A percentile compares a stretch with the other conserved stretches of the same genome.
Evolutionary conservation across 53 echinoderm and acorn worm species (phyloP).

Genomic region (Holothuria leucospilota): DNA sequence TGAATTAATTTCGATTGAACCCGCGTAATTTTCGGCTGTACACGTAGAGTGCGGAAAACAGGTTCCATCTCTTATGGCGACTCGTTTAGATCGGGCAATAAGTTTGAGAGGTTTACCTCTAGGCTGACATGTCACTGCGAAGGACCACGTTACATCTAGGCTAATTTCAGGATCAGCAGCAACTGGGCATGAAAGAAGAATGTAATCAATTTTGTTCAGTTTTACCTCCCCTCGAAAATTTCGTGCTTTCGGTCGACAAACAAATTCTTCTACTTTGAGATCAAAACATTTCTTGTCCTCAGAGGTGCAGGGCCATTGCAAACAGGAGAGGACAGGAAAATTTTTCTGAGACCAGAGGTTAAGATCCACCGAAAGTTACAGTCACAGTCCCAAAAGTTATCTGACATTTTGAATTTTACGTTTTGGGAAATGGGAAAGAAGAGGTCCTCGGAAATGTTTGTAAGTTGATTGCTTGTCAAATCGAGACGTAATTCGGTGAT

Average conservation of each 20-base stretch:
- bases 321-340: neutral
- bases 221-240: neutral
- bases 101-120: neutral
- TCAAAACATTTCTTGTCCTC: neutral
- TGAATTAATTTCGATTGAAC: neutral
- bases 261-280: slow-evolving; percentile 8
- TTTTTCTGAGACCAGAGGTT: neutral
- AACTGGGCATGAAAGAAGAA: neutral
- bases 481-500: slow-evolving; percentile 15
- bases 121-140: slow-evolving; percentile 1
- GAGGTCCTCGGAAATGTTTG: slow-evolving; percentile 3
- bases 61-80: neutral
- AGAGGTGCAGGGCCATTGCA: neutral
- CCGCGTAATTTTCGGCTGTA: slow-evolving; percentile 13
- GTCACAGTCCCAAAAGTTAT: slow-evolving; percentile 37
- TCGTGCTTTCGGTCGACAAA: neutral
- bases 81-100: neutral
- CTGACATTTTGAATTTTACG: slow-evolving; percentile 16
- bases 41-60: slow-evolving; percentile 18
- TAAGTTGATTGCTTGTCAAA: slow-evolving; percentile 2
- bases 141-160: slow-evolving; percentile 1
- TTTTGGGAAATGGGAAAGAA: slow-evolving; percentile 5
- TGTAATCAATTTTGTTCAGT: neutral
- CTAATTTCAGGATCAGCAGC: slow-evolving; percentile 32
- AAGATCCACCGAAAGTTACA: slow-evolving; percentile 31